Base-by-base conservation (phyloP, 2,797 vertebrate genomes). In the Trachurus trachurus region DNA sequence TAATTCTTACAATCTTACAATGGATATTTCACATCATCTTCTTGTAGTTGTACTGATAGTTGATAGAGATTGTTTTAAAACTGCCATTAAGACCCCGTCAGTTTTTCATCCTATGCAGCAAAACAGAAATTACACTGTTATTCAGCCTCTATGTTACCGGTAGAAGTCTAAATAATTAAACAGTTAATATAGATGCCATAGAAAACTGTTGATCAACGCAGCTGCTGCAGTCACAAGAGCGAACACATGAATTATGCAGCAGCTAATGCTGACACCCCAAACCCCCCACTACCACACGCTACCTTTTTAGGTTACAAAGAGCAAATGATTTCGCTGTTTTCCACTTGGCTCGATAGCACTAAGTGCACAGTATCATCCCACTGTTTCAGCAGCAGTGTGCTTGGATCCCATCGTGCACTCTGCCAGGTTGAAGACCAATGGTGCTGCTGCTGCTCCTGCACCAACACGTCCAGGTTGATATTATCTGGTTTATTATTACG, bases 171-270 rank as follows among this genome's bases (percentile, higher is more conserved):
- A 94, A 93, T 93, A 85, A 93, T 95, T 92, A 29, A 94, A 80
- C 58, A 64, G 65, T 42, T 26, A 37, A 61, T 88, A 85, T 88
- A 80, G 81, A 84, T 88, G 87, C 60, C 53, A 60, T 80, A 61
- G 76, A 81, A 82, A 87, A 84, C 58, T 87, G 86, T 89, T 85
- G 89, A 89, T 81, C 63, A 69, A 11, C 85, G 84, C 26, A 45
- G 63, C 79, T 87, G 76, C 84, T 86, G 91, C 89, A 88, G 90
- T 87, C 74, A 71, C 82, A 87, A 72, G 78, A 92, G 81, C 70
- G 66, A 89, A 86, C 31, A 40, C 79, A 91, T 94, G 80, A 94
- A 94, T 93, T 86, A 91, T 94, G 84, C 88, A 89, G 76, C 74
- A 83, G 89, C 80, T 76, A 72, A 89, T 87, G 80, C 88, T 87